Evolutionary conservation across 2,888 invertebrate species (phyloP).

Genomic region (Zygaena filipendulae): DNA sequence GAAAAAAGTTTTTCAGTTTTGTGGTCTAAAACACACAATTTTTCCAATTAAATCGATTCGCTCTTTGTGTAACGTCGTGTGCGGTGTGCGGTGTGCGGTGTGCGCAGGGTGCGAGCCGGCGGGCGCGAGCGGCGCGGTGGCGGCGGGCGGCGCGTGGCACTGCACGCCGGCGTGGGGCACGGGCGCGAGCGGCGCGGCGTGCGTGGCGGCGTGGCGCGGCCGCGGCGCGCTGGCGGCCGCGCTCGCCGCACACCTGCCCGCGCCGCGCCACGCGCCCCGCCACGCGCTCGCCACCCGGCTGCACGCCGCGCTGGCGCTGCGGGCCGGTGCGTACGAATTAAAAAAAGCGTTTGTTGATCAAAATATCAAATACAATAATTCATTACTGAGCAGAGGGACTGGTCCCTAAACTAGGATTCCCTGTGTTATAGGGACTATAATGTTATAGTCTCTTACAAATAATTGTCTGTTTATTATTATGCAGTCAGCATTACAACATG

Average conservation of each 20-base stretch:
- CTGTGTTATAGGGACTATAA: no score
- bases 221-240: slow-evolving; percentile 29
- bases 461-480: no score
- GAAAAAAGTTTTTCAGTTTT: no score
- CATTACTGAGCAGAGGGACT: no score
- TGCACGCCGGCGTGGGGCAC: slow-evolving; percentile 17
- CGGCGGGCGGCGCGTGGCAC: slow-evolving; percentile 17
- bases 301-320: slow-evolving; percentile 19
- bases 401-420: no score
- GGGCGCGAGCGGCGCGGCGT: slow-evolving; percentile 24
- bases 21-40: no score
- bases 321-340: slow-evolving; percentile 19
- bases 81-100: slow-evolving; percentile 40
- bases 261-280: slow-evolving; percentile 23
- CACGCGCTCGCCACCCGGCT: slow-evolving; percentile 19
- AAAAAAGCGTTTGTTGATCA: no score
- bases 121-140: slow-evolving; percentile 12
- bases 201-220: slow-evolving; percentile 46
- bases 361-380: no score
- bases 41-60: no score
- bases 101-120: slow-evolving; percentile 18
- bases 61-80: slow-evolving; percentile 1
- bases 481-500: no score
- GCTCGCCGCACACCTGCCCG: slow-evolving; percentile 23
- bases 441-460: no score